These are phyloP conservation scores for Cylindroiulus punctatus DNA, from an alignment of 2,888 invertebrate species.

Conservation along the genomic window DNA sequence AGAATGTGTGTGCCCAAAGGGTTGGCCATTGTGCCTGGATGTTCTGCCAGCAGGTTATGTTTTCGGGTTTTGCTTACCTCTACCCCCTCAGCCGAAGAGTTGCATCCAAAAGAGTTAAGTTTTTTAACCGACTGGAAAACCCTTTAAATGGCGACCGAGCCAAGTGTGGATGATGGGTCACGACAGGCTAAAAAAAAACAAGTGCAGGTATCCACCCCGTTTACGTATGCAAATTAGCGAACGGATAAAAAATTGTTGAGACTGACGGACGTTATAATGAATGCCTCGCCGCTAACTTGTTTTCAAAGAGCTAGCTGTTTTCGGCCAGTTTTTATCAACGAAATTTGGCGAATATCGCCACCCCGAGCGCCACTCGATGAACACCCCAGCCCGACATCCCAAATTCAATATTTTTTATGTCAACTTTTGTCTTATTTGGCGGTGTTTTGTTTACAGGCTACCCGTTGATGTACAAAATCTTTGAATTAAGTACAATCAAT, in stretches of 20 bases:
- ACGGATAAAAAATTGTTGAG: background rate
- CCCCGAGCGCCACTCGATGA: background rate
- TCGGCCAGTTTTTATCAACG: slow-evolving; percentile 14
- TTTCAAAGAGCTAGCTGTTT: slow-evolving; percentile 28
- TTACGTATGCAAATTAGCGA: slow-evolving; percentile 33
- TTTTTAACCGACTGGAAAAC: background rate
- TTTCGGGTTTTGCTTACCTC: slow-evolving; percentile 35
- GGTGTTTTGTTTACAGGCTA: background rate
- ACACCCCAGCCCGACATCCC: background rate
- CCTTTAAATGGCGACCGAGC: slow-evolving; percentile 30
- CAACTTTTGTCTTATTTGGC: background rate
- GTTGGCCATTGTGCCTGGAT: slow-evolving; percentile 41
- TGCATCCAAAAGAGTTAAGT: background rate
- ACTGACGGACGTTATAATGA: slow-evolving; percentile 44
- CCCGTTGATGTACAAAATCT: too few species aligned
- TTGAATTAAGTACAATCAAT: too few species aligned
- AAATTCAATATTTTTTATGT: background rate
- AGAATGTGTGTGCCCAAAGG: slow-evolving; percentile 53
- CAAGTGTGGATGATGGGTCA: slow-evolving; percentile 47
- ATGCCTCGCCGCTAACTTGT: slow-evolving; percentile 20
- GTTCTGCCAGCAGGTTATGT: slow-evolving; percentile 1
- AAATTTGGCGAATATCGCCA: slow-evolving; percentile 1
- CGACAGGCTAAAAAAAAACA: slow-evolving; percentile 42
- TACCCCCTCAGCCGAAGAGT: background rate
- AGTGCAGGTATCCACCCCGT: slow-evolving; percentile 39